Conservation (phyloP, 1,140 invertebrate species). For the Formica selysi region DNA sequence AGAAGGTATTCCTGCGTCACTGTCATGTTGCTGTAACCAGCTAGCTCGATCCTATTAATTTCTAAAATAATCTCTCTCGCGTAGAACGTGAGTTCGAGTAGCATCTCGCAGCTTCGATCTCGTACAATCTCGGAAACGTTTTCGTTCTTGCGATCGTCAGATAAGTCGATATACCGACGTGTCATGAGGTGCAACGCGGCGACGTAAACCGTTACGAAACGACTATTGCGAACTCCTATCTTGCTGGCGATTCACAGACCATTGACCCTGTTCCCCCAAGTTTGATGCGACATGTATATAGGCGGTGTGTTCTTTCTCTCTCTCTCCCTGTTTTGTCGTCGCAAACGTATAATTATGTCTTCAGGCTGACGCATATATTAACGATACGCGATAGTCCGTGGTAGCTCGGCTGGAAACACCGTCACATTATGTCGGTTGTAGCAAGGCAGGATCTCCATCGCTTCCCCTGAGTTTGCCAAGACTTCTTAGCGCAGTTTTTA, state of each 20-base stretch:
- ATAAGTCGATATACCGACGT: conserved; percentile 32
- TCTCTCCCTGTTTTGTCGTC: conserved; percentile 36
- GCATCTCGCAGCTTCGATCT: conserved; percentile 33
- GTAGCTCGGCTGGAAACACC: conserved; percentile 21
- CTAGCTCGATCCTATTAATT: background rate
- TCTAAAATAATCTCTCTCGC: background rate
- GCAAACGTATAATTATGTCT: conserved; percentile 44
- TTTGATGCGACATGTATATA: conserved; percentile 24
- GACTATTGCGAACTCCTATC: conserved; percentile 50
- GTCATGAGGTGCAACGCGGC: conserved; percentile 41
- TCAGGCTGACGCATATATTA: conserved; percentile 40
- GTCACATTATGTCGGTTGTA: conserved; percentile 30
- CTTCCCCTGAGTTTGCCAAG: conserved; percentile 6
- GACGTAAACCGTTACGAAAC: conserved; percentile 58
- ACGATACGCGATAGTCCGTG: conserved; percentile 22
- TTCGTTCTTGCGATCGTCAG: conserved; percentile 44
- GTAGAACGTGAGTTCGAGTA: background rate
- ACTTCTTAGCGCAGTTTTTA: conserved; percentile 30
- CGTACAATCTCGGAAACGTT: conserved; percentile 33
- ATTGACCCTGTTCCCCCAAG: conserved; percentile 53
- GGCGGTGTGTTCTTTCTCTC: conserved; percentile 5
- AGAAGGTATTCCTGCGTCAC: background rate
- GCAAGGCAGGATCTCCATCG: background rate
- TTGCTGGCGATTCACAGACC: conserved; percentile 54
- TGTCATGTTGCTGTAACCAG: background rate